Evolutionary conservation across 2,113 vertebrate species (phyloP), one percentile per base, ranked within the genome.

Genomic region (Sisor rabdophorus): DNA sequence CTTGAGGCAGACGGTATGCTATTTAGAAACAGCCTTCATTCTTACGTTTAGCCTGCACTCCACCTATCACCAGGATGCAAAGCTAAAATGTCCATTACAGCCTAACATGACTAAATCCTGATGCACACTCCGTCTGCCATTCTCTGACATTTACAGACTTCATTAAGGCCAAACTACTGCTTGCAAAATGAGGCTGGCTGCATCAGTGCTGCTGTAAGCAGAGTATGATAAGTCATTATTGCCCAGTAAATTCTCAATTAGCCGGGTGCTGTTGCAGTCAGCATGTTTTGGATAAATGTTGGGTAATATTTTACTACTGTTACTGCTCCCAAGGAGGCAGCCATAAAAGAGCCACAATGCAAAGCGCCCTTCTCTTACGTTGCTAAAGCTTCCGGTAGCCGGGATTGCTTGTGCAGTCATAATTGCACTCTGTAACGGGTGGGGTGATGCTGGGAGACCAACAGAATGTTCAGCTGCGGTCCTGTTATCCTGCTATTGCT

Each of bases 221-320:
- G 80, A 70, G 84, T 83, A 84, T 80, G 86, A 86, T 82, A 87
- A 85, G 81, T 88, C 84, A 90, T 92, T 89, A 90, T 63, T 36
- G 85, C 85, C 80, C 79, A 85, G 84, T 87, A 90, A 89, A 87
- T 88, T 83, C 84, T 86, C 87, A 81, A 91, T 89, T 89, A 91
- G 83, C 81, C 79, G 19, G 10, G 81, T 80, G 78, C 75, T 82
- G 65, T 63, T 82, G 83, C 84, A 85, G 81, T 86, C 87, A 87
- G 87, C 85, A 85, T 71, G 83, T 88, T 88, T 86, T 79, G 81
- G 84, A 84, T 78, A 83, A 68, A 68, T 71, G 20, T 72, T 71
- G 69, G 75, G 52, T 53, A 73, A 86, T 82, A 86, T 83, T 84
- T 85, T 81, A 77, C 64, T 54, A 65, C 71, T 61, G 65, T 70